Base-by-base conservation (phyloP, 2,797 vertebrate genomes). In the Taeniopygia guttata region DNA sequence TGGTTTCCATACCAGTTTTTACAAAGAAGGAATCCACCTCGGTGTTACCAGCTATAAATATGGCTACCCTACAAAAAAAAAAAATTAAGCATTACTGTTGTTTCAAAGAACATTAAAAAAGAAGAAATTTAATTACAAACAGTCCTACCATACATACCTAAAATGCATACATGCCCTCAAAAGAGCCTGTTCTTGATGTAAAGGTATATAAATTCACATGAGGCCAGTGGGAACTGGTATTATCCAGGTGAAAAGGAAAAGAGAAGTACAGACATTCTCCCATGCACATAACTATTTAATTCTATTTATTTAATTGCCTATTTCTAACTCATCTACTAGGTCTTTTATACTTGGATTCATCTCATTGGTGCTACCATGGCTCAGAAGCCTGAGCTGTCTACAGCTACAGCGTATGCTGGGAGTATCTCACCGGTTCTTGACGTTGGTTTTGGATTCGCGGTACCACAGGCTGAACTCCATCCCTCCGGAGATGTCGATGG, bases 391-490 rank as follows among this genome's bases (percentile, higher is more conserved):
- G 77, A 58, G 63, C 42, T 89, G 38, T 30, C 43, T 42, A 70
- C 25, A 89, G 22, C 77, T 75, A 19, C 11, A 80, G 29, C 1
- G 0, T 3, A 2, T 13, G 17, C n/a, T 55, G n/a, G 36, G n/a
- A 63, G 55, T 83, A 62, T 88, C 95, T 95, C 98, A 99, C 99
- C 98, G 98, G 97, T 99, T 99, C 97, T 99, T 99, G 96, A 99
- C 98, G 14, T 97, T 99, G 87, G 99, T 99, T 98, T 99, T 99
- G 94, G 99, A 99, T 97, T 99, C 99, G 72, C 99, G 98, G 97
- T 99, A 99, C 99, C 99, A 99, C 82, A 99, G 98, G 96, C 99
- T 99, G 97, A 99, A 98, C 94, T 99, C 99, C 99, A 99, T 99
- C 83, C 99, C 98, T 94, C 99, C 99, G 1, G 99, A 99, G 97